A percentile compares a stretch with the other conserved stretches of the same genome.
Evolutionary conservation across 2,113 vertebrate genomes (phyloP).

Genomic region (Sapajus apella): DNA sequence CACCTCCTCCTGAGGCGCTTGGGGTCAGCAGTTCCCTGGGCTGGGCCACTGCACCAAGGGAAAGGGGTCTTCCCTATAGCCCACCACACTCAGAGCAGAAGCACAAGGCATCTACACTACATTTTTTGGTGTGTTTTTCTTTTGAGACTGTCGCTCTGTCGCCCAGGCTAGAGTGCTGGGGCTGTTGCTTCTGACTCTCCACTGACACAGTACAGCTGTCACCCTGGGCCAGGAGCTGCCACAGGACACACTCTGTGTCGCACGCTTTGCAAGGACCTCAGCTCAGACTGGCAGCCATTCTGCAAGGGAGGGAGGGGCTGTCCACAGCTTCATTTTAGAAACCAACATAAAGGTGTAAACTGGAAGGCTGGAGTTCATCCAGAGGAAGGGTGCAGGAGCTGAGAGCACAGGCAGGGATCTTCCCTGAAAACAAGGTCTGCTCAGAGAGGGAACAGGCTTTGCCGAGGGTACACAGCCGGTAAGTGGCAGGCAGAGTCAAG

Average conservation of each 20-base stretch:
- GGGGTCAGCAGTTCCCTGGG: not conserved
- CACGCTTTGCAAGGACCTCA: not conserved
- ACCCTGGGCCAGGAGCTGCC: not conserved
- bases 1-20: accelerated
- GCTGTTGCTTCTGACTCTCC: not conserved
- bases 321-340: not conserved
- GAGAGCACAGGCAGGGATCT: accelerated
- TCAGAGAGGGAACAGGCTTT: not conserved
- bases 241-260: not conserved
- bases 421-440: not conserved
- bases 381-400: not conserved
- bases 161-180: too few relatives aligned
- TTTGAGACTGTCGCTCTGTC: too few relatives aligned
- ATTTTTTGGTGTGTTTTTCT: too few relatives aligned
- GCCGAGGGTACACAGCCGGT: not conserved
- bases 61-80: not conserved
- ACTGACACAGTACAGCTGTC: accelerated
- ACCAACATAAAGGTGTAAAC: not conserved
- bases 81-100: accelerated
- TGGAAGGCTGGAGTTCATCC: not conserved
- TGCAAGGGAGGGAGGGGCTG: not conserved
- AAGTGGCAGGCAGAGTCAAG: not conserved
- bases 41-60: accelerated
- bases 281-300: accelerated
- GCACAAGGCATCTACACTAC: not conserved